Base-by-base conservation (phyloP, 2,888 invertebrate genomes). In the Phoenoteleia sp. region DNA sequence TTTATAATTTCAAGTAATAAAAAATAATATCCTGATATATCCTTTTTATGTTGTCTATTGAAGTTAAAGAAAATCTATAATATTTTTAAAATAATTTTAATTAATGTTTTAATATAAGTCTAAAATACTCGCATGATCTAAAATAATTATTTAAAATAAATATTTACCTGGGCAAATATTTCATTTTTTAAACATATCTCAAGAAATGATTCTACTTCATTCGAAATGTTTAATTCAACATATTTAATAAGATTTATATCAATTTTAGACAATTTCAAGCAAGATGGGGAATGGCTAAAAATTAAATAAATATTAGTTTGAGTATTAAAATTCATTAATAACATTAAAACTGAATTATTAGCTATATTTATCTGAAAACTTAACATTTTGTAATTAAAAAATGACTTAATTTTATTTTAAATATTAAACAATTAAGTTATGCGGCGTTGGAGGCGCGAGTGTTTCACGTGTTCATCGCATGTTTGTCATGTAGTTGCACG, bases 61-160 rank as follows among this genome's bases (percentile, higher is more conserved):
- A 89, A 91, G 13, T 89, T 86, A 49, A 92, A 90, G 52, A 91
- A 92, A 2, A 86, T 84, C 93, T 93, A 39, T 0, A 81, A 80
- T 17, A 27, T 42, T 4, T 42, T 17, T 42, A 39, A 39, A 39
- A n/a, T n/a, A n/a, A n/a, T n/a, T n/a, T n/a, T n/a, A n/a, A n/a
- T 27, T 23, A 17, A 29, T 9, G 7, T 56, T n/a, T n/a, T n/a
- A n/a, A n/a, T n/a, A n/a, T n/a, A n/a, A n/a, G n/a, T n/a, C n/a
- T n/a, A n/a, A n/a, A n/a, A n/a, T n/a, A n/a, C n/a, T n/a, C n/a
- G n/a, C n/a, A n/a, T n/a, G n/a, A n/a, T n/a, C n/a, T n/a, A n/a
- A n/a, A n/a, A n/a, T 56, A 29, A 21, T 6, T 25, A 39, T 17
- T 45, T 42, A 39, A 19, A 52, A 56, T n/a, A 47, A 47, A 47